Conservation (phyloP, 35 echinoderm and acorn worm species). For the Ophioderma brevispina region DNA sequence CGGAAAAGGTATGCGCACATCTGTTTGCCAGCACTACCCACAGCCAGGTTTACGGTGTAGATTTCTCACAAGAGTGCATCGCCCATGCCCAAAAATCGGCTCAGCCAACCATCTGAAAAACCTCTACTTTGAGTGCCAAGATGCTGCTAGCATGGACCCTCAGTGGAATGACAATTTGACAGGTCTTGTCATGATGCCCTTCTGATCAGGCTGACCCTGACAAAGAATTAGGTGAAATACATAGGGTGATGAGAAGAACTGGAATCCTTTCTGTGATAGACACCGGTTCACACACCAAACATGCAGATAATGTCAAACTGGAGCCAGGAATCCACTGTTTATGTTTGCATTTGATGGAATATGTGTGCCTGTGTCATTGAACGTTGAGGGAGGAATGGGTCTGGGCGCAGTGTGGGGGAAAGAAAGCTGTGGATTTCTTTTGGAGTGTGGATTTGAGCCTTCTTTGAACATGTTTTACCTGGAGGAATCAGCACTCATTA, state of each 20-base stretch:
- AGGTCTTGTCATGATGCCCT: constrained; percentile 65
- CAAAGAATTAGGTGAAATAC: constrained; percentile 44
- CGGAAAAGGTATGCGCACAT: constrained; percentile 39
- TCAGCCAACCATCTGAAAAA: constrained; percentile 37
- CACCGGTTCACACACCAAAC: constrained; percentile 20
- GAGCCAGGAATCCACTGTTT: background rate
- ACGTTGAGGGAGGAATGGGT: constrained; percentile 53
- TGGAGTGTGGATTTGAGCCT: constrained; percentile 57
- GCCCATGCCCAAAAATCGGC: constrained; percentile 22
- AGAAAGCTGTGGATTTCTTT: constrained; percentile 48
- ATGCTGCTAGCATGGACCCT: constrained; percentile 54
- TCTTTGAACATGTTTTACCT: no score
- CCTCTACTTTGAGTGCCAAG: constrained; percentile 30
- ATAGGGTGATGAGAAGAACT: constrained; percentile 65
- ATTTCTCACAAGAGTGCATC: constrained; percentile 44
- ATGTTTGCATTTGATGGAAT: constrained; percentile 63
- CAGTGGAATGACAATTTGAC: constrained; percentile 79
- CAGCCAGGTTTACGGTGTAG: constrained; percentile 60
- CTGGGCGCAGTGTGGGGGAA: constrained; percentile 79
- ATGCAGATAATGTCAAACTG: constrained; percentile 52
- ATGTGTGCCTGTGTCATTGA: constrained; percentile 75
- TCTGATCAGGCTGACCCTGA: constrained; percentile 72
- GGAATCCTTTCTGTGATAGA: constrained; percentile 57
- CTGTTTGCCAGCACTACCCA: constrained; percentile 62
- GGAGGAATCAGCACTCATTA: no score